Base-by-base conservation (phyloP, 2,113 vertebrate species). In the Bubo scandiacus region DNA sequence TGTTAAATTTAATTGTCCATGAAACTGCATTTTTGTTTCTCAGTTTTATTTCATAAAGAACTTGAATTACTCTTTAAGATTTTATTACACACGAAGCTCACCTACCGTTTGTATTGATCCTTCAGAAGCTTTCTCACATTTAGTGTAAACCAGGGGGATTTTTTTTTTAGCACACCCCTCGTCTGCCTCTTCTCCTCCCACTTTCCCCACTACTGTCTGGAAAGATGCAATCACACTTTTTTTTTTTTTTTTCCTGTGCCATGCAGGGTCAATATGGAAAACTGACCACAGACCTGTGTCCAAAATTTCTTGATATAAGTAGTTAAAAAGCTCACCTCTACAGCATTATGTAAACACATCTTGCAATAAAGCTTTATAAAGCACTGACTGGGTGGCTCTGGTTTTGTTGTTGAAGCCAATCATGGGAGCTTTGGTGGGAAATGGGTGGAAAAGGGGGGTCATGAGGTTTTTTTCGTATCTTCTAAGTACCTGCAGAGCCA, bases 321-420 rank as follows among this genome's bases (percentile, higher is more conserved):
- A 97, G 95, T 85, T 98, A 78, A 97, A 80, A 83, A 96, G 95
- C 95, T 97, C 97, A 98, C 97, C 92, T 97, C 97, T 98, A 95
- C 96, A 95, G 91, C 97, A 36, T 96, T 97, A 97, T 98, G 97
- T 98, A 97, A 97, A 97, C 96, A 97, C 98, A 96, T 96, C 97
- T 97, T 98, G 96, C 97, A 98, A 98, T 98, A 98, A 98, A 98
- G 94, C 95, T 96, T 96, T 93, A 93, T 96, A 97, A 97, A 98
- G 96, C 97, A 97, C 81, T 67, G 38, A 38, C 55, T 57, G 43
- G 29, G 8, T 94, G 42, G 49, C 77, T 84, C 42, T 70, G 40
- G 7, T 93, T 95, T 95, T 89, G 19, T 84, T 91, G 45, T 43
- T 83, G 40, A 81, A 81, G 62, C 40, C 21, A 63, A 4, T 81